Evolutionary conservation across 2,888 invertebrate genomes (phyloP), one percentile per base, ranked within the genome.

Genomic region (Lycophotia porphyrea): DNA sequence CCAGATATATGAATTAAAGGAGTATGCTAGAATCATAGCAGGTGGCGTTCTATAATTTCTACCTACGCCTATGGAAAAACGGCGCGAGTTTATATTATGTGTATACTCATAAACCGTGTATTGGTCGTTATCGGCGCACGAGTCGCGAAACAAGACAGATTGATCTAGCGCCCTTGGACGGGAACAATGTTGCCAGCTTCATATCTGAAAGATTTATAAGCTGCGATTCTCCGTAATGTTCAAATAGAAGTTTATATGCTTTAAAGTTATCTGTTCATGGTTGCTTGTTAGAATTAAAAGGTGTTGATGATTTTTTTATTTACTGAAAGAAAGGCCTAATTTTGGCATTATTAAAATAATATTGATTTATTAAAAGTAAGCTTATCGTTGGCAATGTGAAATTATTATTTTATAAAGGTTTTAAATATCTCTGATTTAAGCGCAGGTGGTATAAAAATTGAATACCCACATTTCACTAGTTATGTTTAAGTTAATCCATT

Each of bases 121-220:
- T 73, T 31, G 80, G 66, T n/a, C 24, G 47, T 65, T 80, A 84
- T 81, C 81, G 70, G 66, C 42, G 55, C 49, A n/a, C n/a, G 55
- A 81, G 74, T 84, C 84, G 74, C 67, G 63, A 58, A 73, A 70
- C 74, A 70, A 81, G 74, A 81, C 80, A 74, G 69, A 80, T 80
- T 58, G 74, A 80, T 84, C 66, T 74, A 44, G 81, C 36, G 31
- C 34, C 61, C 27, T 64, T 60, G 66, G 36, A 71, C 64, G 13
- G 49, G 52, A 47, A 80, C 84, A 84, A 84, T 73, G 84, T 80
- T 80, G 80, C 65, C 68, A 68, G 18, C 61, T 60, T 63, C 31
- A 55, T 72, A 81, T 81, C 73, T 84, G 5, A n/a, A 31, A 9
- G 66, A 84, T 81, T 84, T 84, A 84, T 80, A 34, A 24, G 31